A percentile compares a stretch with the other conserved stretches of the same genome.
These are phyloP conservation scores for Eutrigla gurnardus DNA, from an alignment of 2,797 vertebrate genomes.

Conservation along the genomic window DNA sequence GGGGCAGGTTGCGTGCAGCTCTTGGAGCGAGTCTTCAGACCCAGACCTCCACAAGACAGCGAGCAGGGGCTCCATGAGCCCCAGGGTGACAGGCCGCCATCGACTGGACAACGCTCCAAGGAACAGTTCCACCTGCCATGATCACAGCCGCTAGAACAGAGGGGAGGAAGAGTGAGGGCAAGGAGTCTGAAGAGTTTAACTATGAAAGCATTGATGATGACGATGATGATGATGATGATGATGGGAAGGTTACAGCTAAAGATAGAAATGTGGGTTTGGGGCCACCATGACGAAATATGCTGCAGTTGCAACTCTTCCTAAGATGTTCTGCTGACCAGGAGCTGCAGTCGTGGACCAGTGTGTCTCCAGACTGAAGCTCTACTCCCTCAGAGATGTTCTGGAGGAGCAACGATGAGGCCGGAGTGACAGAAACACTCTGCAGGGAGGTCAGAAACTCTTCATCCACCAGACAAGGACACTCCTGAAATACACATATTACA, in stretches of 20 bases:
- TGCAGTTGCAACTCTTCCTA: neutral
- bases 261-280: neutral
- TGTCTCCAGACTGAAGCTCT: slow-evolving; percentile 84
- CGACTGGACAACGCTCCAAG: slow-evolving; percentile 76
- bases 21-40: slow-evolving; percentile 83
- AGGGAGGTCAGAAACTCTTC: slow-evolving; percentile 76
- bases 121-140: slow-evolving; percentile 87
- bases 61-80: slow-evolving; percentile 88
- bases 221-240: neutral
- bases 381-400: slow-evolving; percentile 76
- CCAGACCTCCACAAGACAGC: slow-evolving; percentile 87
- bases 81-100: slow-evolving; percentile 85
- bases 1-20: slow-evolving; percentile 80
- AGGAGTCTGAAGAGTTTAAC: neutral
- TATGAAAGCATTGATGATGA: neutral
- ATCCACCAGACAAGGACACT: slow-evolving; percentile 89
- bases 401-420: slow-evolving; percentile 42
- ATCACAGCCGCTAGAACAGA: slow-evolving; percentile 80
- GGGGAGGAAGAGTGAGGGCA: neutral
- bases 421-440: slow-evolving; percentile 61
- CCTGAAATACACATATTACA: slow-evolving; percentile 73
- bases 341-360: slow-evolving; percentile 83
- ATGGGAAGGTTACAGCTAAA: neutral
- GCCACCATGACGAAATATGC: neutral
- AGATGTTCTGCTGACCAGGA: slow-evolving; percentile 81